Base-by-base conservation (phyloP, 2,888 invertebrate genomes). In the Aphrophora alni region DNA sequence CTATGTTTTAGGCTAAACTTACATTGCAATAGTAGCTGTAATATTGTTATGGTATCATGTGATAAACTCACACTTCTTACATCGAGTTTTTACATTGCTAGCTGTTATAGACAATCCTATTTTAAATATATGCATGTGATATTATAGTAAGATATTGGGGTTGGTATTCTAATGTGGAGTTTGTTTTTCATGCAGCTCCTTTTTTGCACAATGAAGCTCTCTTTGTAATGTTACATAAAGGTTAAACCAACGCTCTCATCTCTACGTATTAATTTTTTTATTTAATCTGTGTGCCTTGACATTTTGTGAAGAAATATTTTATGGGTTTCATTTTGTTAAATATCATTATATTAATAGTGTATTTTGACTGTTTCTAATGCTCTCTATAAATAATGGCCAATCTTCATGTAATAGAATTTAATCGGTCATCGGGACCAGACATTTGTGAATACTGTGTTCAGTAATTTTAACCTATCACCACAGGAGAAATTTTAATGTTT, bases 31-130 rank as follows among this genome's bases (percentile, higher is more conserved):
- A 78, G 78, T 78, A 78, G 78, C 27, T 78, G 78, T 78, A 59
- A 59, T 59, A 59, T 59, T 59, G 59, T 59, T 59, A 78, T 51
- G 59, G 72, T 51, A 51, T 72, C 28, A 71, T 78, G 78, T 78
- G 78, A 78, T 78, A 78, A 72, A 78, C 33, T 72, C 78, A 78
- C 78, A 77, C 77, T 77, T 77, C 77, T 72, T 78, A 78, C 78
- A 78, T 72, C 78, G 78, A 78, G 59, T 78, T 78, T 78, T 78
- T 78, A 83, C 83, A 82, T 82, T 59, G 84, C 82, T 84, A 84
- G 84, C 82, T 84, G 83, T 84, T 84, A 59, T 59, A 83, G 84
- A 84, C 84, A 84, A 84, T 84, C 84, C 82, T 84, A 83, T 82
- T 83, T 84, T 83, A 83, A 82, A 84, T 83, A 59, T 59, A 81